Base-by-base conservation (phyloP, 2,797 vertebrate genomes). In the Gobio occitaniae region DNA sequence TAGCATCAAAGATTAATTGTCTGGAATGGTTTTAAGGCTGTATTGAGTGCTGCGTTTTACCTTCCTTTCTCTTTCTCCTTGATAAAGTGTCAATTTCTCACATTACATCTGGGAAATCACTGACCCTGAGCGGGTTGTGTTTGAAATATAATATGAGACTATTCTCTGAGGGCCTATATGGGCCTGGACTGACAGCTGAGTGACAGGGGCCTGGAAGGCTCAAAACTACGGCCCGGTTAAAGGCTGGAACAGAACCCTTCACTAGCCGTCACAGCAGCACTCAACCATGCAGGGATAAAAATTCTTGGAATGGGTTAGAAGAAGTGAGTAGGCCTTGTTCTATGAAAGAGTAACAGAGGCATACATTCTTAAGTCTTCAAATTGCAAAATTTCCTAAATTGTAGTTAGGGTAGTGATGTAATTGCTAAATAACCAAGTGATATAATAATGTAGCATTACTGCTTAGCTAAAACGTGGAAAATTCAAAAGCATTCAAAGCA, bases 61-160 rank as follows among this genome's bases (percentile, higher is more conserved):
- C 12, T 32, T 48, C 4, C 15, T 88, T 50, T 63, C 29, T 75
- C 32, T 29, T 32, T 38, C n/a, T 88, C 80, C 80, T 69, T 74
- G 84, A 78, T 86, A 80, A 52, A 88, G 83, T 90, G 89, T 93
- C 89, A 72, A 90, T 93, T 90, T 91, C 89, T 91, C 89, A 85
- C 86, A 81, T 50, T 2, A 19, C 87, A 86, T 84, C 88, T 89
- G 88, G 92, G 87, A 92, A 93, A 93, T 90, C 91, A 87, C 90
- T 86, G 91, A 90, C 81, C 88, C 68, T 3, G 68, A 86, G 89
- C 91, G 87, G 90, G 91, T 89, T 88, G 80, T 87, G 86, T 89
- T 90, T 90, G 91, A 92, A 91, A 92, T 93, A 89, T 92, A 92
- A 92, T 90, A 93, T 86, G 89, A 92, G 89, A 74, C 21, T 48